These are phyloP conservation scores for Cyprinodon brontotheroides DNA, from an alignment of 2,113 vertebrate genomes.

Conservation along the genomic window DNA sequence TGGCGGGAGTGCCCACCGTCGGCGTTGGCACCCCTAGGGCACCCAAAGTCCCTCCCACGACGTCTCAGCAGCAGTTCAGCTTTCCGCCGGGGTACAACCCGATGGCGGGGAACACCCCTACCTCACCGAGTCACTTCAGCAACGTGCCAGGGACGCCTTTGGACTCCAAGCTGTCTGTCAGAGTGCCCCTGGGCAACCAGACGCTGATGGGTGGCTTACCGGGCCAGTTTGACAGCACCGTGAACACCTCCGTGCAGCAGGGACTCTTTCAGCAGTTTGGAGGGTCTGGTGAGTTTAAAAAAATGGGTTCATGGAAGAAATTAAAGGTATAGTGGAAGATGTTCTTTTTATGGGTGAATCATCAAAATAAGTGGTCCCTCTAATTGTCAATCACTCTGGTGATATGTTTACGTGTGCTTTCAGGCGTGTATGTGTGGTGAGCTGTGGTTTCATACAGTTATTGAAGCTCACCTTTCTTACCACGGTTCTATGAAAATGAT, in stretches of 20 bases:
- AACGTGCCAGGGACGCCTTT: conserved; percentile 79
- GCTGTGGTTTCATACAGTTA: too few relatives aligned
- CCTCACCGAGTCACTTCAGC: conserved; percentile 88
- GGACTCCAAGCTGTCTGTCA: conserved; percentile 81
- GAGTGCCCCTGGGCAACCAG: conserved; percentile 82
- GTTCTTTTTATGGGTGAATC: too few relatives aligned
- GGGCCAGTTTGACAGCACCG: conserved; percentile 83
- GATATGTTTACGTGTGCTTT: too few relatives aligned
- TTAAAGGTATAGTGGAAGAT: neutral
- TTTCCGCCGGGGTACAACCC: conserved; percentile 86
- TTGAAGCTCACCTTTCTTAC: too few relatives aligned
- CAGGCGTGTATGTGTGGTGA: too few relatives aligned
- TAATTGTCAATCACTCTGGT: too few relatives aligned
- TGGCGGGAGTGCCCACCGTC: conserved; percentile 75
- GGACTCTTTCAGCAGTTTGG: conserved; percentile 90
- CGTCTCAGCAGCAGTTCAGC: conserved; percentile 83
- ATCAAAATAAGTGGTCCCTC: too few relatives aligned
- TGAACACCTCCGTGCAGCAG: conserved; percentile 86
- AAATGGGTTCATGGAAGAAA: neutral
- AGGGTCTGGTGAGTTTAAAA: conserved; percentile 79
- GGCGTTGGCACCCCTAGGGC: conserved; percentile 78
- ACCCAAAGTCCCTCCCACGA: conserved; percentile 79
- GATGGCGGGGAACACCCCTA: conserved; percentile 84
- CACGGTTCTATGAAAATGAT: too few relatives aligned
- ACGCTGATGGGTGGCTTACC: conserved; percentile 83